These are phyloP conservation scores for Andrena dorsata DNA, from an alignment of 2,888 invertebrate species.

Conservation along the genomic window DNA sequence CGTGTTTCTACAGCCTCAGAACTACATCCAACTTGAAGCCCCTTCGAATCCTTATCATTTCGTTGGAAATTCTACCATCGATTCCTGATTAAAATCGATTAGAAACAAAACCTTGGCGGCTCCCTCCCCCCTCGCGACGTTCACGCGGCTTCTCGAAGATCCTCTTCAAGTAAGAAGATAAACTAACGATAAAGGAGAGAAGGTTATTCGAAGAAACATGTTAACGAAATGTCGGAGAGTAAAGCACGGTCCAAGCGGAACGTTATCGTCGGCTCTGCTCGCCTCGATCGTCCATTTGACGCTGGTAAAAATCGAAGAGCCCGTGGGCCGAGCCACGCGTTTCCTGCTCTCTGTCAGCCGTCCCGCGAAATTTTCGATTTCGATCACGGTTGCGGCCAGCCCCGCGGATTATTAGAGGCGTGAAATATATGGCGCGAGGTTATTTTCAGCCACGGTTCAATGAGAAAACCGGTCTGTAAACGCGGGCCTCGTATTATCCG, in stretches of 20 bases:
- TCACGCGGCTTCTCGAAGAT: neutral
- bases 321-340: neutral
- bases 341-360: neutral
- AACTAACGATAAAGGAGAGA: neutral
- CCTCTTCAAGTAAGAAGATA: neutral
- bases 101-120: neutral
- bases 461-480: slow-evolving; percentile 62
- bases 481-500: slow-evolving; percentile 50
- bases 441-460: slow-evolving; percentile 60
- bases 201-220: slow-evolving; percentile 27
- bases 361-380: slow-evolving; percentile 1
- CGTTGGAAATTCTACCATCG: neutral
- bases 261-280: slow-evolving; percentile 28
- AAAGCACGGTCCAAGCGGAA: slow-evolving; percentile 47
- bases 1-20: too few relatives aligned
- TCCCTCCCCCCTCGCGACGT: neutral
- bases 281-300: slow-evolving; percentile 7
- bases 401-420: slow-evolving; percentile 23
- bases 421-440: slow-evolving; percentile 43
- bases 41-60: neutral
- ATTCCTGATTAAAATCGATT: neutral
- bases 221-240: slow-evolving; percentile 46
- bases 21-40: neutral
- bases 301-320: slow-evolving; percentile 16
- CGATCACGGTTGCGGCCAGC: neutral